Conservation (phyloP, 2,888 invertebrate species). For the Drosophila incognita region DNA sequence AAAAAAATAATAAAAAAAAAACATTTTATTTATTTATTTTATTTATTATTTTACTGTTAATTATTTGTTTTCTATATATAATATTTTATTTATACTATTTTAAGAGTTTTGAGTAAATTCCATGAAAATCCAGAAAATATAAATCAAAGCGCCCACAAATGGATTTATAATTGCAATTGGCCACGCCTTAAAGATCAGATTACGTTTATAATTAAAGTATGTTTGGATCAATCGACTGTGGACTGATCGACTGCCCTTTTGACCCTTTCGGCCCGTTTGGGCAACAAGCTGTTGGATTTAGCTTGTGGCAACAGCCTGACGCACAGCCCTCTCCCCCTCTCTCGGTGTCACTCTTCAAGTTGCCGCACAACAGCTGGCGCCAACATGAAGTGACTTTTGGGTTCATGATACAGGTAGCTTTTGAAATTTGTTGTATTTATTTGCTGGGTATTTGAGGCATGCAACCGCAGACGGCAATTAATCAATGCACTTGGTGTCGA, state of each 20-base stretch:
- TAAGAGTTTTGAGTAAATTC: background rate
- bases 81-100: background rate
- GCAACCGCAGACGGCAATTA: conserved; percentile 62
- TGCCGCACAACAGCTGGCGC: conserved; percentile 28
- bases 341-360: background rate
- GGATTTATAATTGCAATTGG: conserved; percentile 35
- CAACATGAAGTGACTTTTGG: background rate
- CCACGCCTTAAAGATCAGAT: conserved; percentile 10
- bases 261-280: background rate
- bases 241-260: background rate
- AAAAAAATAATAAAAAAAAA: too few species aligned
- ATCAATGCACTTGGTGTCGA: conserved; percentile 38
- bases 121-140: background rate
- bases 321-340: background rate
- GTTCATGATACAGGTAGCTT: conserved; percentile 22
- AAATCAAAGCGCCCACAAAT: conserved; percentile 6
- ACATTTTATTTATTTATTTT: too few species aligned
- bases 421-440: conserved; percentile 31
- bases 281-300: background rate
- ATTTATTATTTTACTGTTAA: too few species aligned
- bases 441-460: conserved; percentile 31
- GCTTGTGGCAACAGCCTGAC: conserved; percentile 9
- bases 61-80: too few species aligned
- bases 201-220: conserved; percentile 14
- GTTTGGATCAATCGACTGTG: background rate